Base-by-base conservation (phyloP, 2,888 invertebrate genomes). In the Megaustenia siamemsis region DNA sequence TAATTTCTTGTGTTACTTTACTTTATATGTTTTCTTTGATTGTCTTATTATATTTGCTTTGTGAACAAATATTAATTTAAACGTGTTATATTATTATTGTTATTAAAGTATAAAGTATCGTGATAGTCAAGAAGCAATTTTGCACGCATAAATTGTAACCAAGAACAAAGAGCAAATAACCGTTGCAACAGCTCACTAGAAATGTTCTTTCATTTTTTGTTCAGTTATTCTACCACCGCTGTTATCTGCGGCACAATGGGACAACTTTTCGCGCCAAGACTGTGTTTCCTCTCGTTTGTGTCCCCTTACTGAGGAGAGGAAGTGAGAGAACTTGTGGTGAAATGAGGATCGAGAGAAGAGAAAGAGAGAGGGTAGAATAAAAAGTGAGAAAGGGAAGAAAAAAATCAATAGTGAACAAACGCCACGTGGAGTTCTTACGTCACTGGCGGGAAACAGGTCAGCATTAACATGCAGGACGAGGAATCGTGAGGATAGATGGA, bases 401-500 rank as follows among this genome's bases (percentile, higher is more conserved):
- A 32, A 73, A 49, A 69, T 79, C 60, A 53, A 83, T 82, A 56
- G 38, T 38, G 73, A 43, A 82, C 69, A 49, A 43, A 63, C 78
- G 82, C 68, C 87, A 87, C 84, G 87, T 86, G 87, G 68, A 79
- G 45, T 49, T 69, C 84, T 87, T 84, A 87, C 87, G 87, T 87
- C 87, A 87, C 80, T 75, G 75, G 68, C 76, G 49, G 69, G 79
- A 81, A 83, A 63, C 76, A 56, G 78, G 81, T 69, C 81, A 69
- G 24, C 53, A 40, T 40, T 60, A 49, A 24, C 12, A 56, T 38
- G 77, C 49, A 40, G 40, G 28, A 38, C 32, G 12, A 43, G 49
- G 18, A 68, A 76, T 68, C 45, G 18, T 45, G n/a, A 28, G 18
- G 66, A 15, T 66, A 35, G 66, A 15, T 66, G 45, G 66, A 79